Conservation (phyloP, 2,888 invertebrate species). For the Drosophila austrosaltans region DNA sequence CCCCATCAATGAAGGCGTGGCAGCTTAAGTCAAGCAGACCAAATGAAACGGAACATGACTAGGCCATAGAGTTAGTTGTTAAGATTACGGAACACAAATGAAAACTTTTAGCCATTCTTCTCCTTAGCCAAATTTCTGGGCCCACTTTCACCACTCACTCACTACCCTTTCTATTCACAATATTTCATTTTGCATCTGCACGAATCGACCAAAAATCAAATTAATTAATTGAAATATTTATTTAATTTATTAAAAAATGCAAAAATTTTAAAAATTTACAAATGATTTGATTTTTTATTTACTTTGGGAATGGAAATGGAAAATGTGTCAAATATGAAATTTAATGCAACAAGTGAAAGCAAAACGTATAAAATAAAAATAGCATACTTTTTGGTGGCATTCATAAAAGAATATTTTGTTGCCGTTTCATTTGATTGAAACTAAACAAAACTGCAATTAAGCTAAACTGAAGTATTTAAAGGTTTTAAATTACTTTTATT, state of each 20-base stretch:
- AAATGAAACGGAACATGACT: slow-evolving; percentile 68
- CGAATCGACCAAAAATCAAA: slow-evolving; percentile 73
- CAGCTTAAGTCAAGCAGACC: slow-evolving; percentile 60
- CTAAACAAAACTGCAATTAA: too few relatives aligned
- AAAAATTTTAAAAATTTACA: slow-evolving; percentile 57
- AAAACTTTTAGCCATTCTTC: slow-evolving; percentile 71
- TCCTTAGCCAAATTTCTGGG: slow-evolving; percentile 21
- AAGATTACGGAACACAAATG: slow-evolving; percentile 49
- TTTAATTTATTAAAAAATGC: slow-evolving; percentile 82
- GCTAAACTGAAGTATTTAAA: too few relatives aligned
- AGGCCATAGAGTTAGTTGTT: slow-evolving; percentile 72
- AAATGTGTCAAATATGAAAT: background rate
- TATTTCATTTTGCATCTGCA: slow-evolving; percentile 36
- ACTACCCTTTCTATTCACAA: slow-evolving; percentile 27
- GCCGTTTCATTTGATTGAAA: background rate
- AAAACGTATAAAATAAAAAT: background rate
- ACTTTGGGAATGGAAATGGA: too few relatives aligned
- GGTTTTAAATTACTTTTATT: too few relatives aligned
- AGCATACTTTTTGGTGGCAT: background rate
- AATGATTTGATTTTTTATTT: slow-evolving; percentile 1
- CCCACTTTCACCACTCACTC: slow-evolving; percentile 24
- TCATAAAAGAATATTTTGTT: background rate
- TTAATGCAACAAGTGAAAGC: background rate
- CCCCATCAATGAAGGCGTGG: slow-evolving; percentile 34
- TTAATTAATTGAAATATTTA: slow-evolving; percentile 75